Conservation (phyloP, 2,888 invertebrate species). For the Amphipyra tragopoginis region DNA sequence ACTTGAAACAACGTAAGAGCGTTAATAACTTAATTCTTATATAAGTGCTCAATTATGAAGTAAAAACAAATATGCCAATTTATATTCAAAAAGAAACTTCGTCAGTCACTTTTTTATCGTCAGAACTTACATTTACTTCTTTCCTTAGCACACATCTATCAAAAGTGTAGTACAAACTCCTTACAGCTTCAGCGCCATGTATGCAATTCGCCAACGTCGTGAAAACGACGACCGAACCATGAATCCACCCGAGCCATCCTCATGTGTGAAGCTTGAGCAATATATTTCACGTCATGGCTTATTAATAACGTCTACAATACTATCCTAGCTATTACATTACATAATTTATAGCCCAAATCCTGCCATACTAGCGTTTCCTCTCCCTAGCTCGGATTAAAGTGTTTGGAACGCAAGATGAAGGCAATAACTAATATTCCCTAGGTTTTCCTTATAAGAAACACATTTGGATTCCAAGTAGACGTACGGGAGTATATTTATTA, state of each 20-base stretch:
- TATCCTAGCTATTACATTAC: slow-evolving; percentile 67
- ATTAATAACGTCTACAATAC: slow-evolving; percentile 77
- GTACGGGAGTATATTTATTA: slow-evolving; percentile 51
- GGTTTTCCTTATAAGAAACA: slow-evolving; percentile 50
- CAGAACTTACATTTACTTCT: neutral
- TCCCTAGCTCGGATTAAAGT: slow-evolving; percentile 46
- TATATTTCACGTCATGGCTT: slow-evolving; percentile 76
- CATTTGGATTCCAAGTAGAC: slow-evolving; percentile 53
- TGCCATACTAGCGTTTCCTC: slow-evolving; percentile 44
- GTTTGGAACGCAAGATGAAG: slow-evolving; percentile 50
- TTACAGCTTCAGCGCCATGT: slow-evolving; percentile 55
- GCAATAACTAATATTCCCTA: slow-evolving; percentile 58
- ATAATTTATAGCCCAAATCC: slow-evolving; percentile 71
- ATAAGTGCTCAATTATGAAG: neutral
- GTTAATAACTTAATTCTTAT: slow-evolving; percentile 23
- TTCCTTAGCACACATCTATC: neutral
- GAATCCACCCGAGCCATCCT: slow-evolving; percentile 59
- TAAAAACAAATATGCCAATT: neutral
- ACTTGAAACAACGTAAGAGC: slow-evolving; percentile 4
- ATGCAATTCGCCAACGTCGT: slow-evolving; percentile 73
- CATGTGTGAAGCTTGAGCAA: slow-evolving; percentile 67
- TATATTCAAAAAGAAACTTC: too few relatives aligned
- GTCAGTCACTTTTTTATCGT: neutral
- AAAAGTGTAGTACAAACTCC: slow-evolving; percentile 22
- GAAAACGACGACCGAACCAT: slow-evolving; percentile 59